Base-by-base conservation (phyloP, 2,113 vertebrate species). In the Tamias sibiricus region DNA sequence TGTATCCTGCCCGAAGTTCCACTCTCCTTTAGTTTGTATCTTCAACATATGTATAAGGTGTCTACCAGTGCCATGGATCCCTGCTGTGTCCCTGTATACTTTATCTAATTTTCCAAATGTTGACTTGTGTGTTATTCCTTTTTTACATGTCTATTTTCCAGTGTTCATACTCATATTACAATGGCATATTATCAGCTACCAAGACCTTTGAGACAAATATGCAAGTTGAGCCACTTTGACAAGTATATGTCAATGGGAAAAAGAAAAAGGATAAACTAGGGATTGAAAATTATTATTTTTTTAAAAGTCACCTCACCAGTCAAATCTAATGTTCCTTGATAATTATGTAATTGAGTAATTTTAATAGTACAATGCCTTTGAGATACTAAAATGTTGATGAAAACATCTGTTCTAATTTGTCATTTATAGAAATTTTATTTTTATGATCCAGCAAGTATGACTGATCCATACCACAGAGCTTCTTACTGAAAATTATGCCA, bases 341-440 rank as follows among this genome's bases (percentile, higher is more conserved):
- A 97, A 66, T 94, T 54, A 40, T 17, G 2, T 54, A 54, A 90
- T n/a, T 84, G 52, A 95, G 52, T 52, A 74, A 57, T 68, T 88
- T 86, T 52, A 93, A 76, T 82, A 26, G 79, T 49, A 80, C 1
- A 85, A 6, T 74, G 8, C 17, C 32, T 72, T 68, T 68, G 5
- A 40, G 75, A 54, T 69, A 77, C 42, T n/a, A 74, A 94, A 87
- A 35, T 24, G 6, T 76, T 52, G 40, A 72, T 80, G 83, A 74
- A n/a, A 57, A 28, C 28, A 52, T 68, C n/a, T 80, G 24, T 24
- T 49, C 79, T 91, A 66, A 44, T 59, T 20, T 84, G 32, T 83
- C 69, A 14, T 88, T 96, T 74, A 74, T 54, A n/a, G 49, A 24
- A 52, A 82, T 74, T 89, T 91, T 83, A 16, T 86, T 86, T 93